Base-by-base conservation (phyloP, 2,888 invertebrate genomes). In the Eulithis testata region DNA sequence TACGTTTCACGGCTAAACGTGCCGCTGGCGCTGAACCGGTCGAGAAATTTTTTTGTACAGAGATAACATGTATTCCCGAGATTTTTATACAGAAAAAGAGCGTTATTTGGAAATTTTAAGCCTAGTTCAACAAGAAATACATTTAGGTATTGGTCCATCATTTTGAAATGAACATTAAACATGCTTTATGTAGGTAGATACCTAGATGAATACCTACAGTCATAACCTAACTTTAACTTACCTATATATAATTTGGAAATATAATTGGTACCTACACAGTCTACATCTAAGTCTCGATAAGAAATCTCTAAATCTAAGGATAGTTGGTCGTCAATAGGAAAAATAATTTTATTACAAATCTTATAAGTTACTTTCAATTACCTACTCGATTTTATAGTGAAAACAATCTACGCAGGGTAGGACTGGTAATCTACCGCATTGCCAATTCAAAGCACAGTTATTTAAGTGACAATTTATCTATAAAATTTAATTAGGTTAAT, bases 121-220 rank as follows among this genome's bases (percentile, higher is more conserved):
- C 8, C 5, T 37, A 37, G 47, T 49, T 49, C 21, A 1, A 11
- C 5, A 49, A 21, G 11, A 49, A 49, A 21, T 14, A 4, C 47
- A 31, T 27, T 3, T 50, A 45, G 2, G 21, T 50, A 60, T 60
- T 65, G 66, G 66, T 66, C 67, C 62, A 63, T 60, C 60, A 53
- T 64, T 65, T 14, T 63, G 63, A 44, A 60, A 67, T 21, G 2
- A n/a, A n/a, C n/a, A n/a, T n/a, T 64, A 65, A 68, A 65, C 63
- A 60, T 63, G 58, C 51, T 53, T 44, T 55, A 40, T 8, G 40
- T 9, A 37, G 37, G 8, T 37, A 8, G 37, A 3, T 37, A 5
- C 40, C 8, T 40, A 8, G 40, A 40, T 40, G 8, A 9, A 40
- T 9, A n/a, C n/a, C n/a, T n/a, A 40, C 9, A 40, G 40, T 8